Conservation (phyloP, 2,797 vertebrate species). For the Acanthis flammea region DNA sequence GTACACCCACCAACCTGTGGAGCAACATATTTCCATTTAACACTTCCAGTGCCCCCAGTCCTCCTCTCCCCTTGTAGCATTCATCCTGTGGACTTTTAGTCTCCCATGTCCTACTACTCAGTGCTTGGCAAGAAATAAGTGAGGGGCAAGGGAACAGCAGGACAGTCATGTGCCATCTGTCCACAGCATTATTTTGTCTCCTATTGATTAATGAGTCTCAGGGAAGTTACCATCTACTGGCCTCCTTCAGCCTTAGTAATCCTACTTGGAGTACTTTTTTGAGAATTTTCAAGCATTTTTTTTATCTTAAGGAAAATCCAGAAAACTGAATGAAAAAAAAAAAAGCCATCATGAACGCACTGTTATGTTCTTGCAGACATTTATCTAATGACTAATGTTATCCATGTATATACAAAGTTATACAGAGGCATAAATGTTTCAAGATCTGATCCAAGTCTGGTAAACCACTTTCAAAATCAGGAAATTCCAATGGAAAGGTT, state of each 20-base stretch:
- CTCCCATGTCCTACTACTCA: background rate
- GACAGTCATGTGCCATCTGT: background rate
- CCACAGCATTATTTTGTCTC: background rate
- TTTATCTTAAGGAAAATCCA: background rate
- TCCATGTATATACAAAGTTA: constrained; percentile 10
- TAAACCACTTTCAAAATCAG: constrained; percentile 55
- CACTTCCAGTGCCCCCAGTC: background rate
- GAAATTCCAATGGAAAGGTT: constrained; percentile 49
- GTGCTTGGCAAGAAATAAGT: background rate
- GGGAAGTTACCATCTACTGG: background rate
- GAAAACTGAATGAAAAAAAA: background rate
- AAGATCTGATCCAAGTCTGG: constrained; percentile 19
- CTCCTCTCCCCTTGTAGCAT: background rate
- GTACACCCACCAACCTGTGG: background rate
- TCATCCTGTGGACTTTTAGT: background rate
- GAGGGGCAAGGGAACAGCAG: background rate
- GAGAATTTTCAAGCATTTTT: background rate
- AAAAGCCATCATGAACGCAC: background rate
- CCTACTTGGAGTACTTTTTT: background rate
- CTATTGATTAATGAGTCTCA: background rate
- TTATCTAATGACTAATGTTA: constrained; percentile 32
- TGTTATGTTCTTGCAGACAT: background rate
- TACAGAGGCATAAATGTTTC: constrained; percentile 7
- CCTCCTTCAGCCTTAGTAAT: background rate
- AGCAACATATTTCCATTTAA: background rate